Conservation (phyloP, 2,888 invertebrate genomes). For the Spatulosminthurus flaviceps region DNA sequence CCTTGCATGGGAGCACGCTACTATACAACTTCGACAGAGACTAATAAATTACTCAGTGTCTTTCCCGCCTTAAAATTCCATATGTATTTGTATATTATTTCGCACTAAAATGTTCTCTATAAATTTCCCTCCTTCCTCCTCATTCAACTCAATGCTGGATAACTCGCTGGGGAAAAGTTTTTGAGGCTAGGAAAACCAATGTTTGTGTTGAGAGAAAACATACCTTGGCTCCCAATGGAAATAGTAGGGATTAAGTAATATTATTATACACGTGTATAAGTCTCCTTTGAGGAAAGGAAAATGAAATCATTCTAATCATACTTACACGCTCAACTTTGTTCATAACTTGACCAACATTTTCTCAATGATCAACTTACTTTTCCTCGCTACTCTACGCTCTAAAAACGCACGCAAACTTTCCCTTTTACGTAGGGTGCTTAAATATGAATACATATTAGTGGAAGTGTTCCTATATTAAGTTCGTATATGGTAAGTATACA, state of each 20-base stretch:
- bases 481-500: too few species aligned
- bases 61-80: background rate
- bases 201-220: background rate
- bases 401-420: background rate
- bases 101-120: too few species aligned
- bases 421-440: too few species aligned
- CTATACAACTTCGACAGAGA: constrained; percentile 7
- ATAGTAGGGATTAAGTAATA: background rate
- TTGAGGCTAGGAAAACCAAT: too few species aligned
- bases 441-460: too few species aligned
- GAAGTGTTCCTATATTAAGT: too few species aligned
- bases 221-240: background rate
- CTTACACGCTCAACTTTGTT: background rate
- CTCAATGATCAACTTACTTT: background rate
- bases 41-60: constrained; percentile 4
- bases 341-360: background rate
- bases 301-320: background rate
- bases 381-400: background rate
- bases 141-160: too few species aligned
- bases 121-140: background rate
- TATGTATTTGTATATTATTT: background rate
- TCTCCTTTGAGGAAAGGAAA: background rate
- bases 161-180: too few species aligned
- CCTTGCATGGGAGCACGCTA: background rate
- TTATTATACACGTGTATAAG: background rate